Evolutionary conservation across 1,140 invertebrate genomes (phyloP), one percentile per base, ranked within the genome.

Genomic region (Chionoecetes opilio): DNA sequence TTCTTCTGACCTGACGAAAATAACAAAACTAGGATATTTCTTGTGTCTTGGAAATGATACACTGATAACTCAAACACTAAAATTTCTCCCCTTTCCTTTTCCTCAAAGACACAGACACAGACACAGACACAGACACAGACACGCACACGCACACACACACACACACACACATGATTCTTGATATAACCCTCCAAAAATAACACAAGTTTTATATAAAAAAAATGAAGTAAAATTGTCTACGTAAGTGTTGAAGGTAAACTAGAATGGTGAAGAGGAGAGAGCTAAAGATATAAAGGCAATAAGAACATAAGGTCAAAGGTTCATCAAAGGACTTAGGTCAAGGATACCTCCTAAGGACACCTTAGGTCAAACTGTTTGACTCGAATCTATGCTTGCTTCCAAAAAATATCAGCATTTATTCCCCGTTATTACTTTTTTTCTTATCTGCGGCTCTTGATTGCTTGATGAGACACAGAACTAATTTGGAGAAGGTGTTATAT

Each of bases 41-140:
- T 31, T n/a, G n/a, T n/a, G n/a, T 31, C 32, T 11, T 1, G n/a
- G 5, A 9, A 84, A 84, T 31, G 82, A 26, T 11, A 26, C 29
- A n/a, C 29, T 29, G 82, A 34, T n/a, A 34, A 8, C 82, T 0
- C 82, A 84, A 17, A 34, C 84, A 34, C 84, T 11, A 8, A 34
- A n/a, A n/a, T n/a, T n/a, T n/a, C n/a, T n/a, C n/a, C n/a, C n/a
- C n/a, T n/a, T n/a, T n/a, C n/a, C n/a, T n/a, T n/a, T n/a, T n/a
- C n/a, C 84, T 46, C 84, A 86, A 31, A 90, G 17, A 90, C 35
- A 90, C 35, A 86, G 31, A 86, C 84, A 86, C 84, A 86, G 31
- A 86, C 84, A 86, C 32, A 75, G 21, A 75, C 63, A 75, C 63
- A 75, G 21, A 75, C 63, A 75, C 63, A 75, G 21, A 75, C 63